A percentile compares a stretch with the other conserved stretches of the same genome.
phyloP scores from a whole-genome alignment of 2,797 vertebrate genomes.

The Sitta carolinensis region DNA sequence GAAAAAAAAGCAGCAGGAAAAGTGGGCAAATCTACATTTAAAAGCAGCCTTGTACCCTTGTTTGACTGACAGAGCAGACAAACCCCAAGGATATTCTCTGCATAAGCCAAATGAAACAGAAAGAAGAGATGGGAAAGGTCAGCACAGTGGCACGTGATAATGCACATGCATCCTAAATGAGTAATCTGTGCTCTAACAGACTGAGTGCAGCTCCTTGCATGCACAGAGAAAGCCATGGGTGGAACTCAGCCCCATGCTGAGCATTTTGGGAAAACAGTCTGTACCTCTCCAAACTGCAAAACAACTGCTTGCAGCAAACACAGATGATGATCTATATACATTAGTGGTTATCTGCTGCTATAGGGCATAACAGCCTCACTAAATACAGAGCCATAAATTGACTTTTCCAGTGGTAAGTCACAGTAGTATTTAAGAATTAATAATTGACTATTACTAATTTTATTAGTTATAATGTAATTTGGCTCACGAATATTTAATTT shows the following conservation, averaged over 20 bases:
- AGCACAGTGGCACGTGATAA: background rate
- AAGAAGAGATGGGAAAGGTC: slow-evolving; percentile 27
- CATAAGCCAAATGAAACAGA: background rate
- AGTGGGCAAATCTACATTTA: background rate
- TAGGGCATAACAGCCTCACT: background rate
- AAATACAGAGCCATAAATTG: background rate
- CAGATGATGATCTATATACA: background rate
- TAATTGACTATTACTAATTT: slow-evolving; percentile 46
- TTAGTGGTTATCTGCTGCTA: slow-evolving; percentile 30
- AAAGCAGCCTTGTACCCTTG: background rate
- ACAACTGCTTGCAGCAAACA: background rate
- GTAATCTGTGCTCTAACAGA: background rate
- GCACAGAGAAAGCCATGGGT: background rate
- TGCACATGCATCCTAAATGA: background rate
- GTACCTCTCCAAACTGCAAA: background rate
- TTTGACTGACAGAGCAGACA: background rate
- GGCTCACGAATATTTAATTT: background rate
- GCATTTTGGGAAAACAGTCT: background rate
- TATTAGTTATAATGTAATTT: slow-evolving; percentile 1
- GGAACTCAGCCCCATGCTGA: background rate
- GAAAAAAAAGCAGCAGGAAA: background rate
- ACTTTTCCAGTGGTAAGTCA: background rate
- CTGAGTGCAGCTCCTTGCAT: slow-evolving; percentile 34
- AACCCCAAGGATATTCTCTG: background rate
- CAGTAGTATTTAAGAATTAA: slow-evolving; percentile 18